phyloP scores from a whole-genome alignment of 1,140 invertebrate species.

The Drosophila athabasca region DNA sequence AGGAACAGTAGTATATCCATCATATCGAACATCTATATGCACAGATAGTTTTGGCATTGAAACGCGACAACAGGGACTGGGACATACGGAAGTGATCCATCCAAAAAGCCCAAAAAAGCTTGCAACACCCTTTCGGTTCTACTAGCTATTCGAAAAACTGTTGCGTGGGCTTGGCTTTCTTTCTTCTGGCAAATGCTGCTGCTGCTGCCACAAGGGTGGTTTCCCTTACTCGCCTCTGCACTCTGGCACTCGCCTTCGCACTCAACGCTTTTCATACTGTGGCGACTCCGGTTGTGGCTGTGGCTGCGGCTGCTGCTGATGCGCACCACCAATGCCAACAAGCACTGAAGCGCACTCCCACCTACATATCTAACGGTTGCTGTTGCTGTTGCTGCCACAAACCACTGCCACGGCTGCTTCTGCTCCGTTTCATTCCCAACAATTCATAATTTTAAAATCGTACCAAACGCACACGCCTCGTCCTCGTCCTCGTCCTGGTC shows the following conservation, averaged over 20 bases:
- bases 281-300: conserved; percentile 1
- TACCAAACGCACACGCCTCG: conserved; percentile 46
- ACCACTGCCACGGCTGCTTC: conserved; percentile 37
- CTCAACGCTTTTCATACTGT: conserved; percentile 28
- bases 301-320: conserved; percentile 43
- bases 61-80: too few relatives aligned
- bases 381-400: conserved; percentile 12
- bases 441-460: conserved; percentile 83
- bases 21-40: background rate
- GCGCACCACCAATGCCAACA: conserved; percentile 60
- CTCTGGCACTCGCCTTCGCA: background rate
- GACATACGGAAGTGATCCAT: too few relatives aligned
- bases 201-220: conserved; percentile 27
- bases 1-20: too few relatives aligned
- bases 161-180: background rate
- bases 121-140: background rate
- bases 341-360: conserved; percentile 44
- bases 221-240: background rate
- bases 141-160: background rate
- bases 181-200: conserved; percentile 5
- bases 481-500: conserved; percentile 29
- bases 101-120: background rate
- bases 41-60: too few relatives aligned
- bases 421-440: conserved; percentile 69
- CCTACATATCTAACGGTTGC: conserved; percentile 33